phyloP scores from a whole-genome alignment of 1,140 invertebrate species.

The Scaptomyza hsui region DNA sequence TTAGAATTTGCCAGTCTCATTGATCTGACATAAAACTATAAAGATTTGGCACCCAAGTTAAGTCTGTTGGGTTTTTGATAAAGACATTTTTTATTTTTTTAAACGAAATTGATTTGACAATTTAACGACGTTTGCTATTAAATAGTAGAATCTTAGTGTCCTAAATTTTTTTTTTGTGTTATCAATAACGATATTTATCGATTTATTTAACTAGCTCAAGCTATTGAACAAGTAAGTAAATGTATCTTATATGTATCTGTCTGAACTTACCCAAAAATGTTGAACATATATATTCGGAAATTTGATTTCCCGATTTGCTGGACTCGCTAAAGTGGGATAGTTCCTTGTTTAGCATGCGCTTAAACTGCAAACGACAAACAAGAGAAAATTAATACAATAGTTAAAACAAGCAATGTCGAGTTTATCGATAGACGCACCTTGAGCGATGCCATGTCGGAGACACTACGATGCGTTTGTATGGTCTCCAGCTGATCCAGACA shows the following conservation, averaged over 20 bases:
- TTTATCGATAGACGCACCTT: constrained; percentile 89
- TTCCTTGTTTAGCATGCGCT: constrained; percentile 99
- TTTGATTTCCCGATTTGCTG: constrained; percentile 99
- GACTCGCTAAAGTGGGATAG: constrained; percentile 99
- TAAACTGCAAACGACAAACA: constrained; percentile 92
- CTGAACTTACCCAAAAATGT: constrained; percentile 96
- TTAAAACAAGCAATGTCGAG: too few relatives aligned
- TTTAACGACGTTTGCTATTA: constrained; percentile 26
- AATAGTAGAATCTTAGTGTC: not conserved
- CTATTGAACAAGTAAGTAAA: too few relatives aligned
- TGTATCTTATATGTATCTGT: too few relatives aligned
- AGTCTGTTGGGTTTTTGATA: not conserved
- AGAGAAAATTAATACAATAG: not conserved
- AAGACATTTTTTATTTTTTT: too few relatives aligned
- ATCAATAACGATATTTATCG: too few relatives aligned
- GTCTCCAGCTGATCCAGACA: constrained; percentile 99
- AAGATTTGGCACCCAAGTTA: not conserved
- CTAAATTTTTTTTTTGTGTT: too few relatives aligned
- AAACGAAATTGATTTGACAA: constrained; percentile 24
- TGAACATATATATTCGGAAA: constrained; percentile 99
- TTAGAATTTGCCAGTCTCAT: not conserved
- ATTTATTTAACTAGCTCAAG: too few relatives aligned
- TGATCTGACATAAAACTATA: constrained; percentile 6
- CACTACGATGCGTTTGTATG: constrained; percentile 99
- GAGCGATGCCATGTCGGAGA: constrained; percentile 99